These are phyloP conservation scores for Nesometra sesokonis DNA, from an alignment of 35 echinoderm and acorn worm species.

Conservation along the genomic window DNA sequence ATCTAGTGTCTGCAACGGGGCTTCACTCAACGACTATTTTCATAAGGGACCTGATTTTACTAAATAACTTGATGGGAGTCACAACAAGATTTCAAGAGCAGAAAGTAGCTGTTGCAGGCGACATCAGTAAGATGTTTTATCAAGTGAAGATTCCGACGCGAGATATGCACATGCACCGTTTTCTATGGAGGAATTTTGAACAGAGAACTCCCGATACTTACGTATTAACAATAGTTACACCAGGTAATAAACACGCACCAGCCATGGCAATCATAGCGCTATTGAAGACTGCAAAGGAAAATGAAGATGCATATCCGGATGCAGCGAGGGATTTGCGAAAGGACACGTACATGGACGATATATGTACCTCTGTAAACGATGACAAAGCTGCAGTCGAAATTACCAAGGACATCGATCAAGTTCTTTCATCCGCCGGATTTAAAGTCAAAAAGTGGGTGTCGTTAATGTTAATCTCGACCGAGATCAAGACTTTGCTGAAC, in stretches of 20 bases:
- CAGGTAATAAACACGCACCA: conserved; percentile 17
- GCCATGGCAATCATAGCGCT: conserved; percentile 30
- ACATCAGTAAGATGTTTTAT: background rate
- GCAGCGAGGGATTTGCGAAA: background rate
- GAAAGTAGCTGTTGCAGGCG: background rate
- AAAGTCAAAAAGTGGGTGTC: conserved; percentile 39
- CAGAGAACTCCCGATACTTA: background rate
- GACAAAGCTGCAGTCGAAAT: background rate
- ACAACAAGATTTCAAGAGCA: background rate
- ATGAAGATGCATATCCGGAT: background rate
- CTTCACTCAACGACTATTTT: background rate
- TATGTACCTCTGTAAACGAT: conserved; percentile 17
- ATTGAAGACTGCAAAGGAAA: conserved; percentile 14
- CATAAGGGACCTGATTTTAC: background rate
- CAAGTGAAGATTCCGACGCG: background rate
- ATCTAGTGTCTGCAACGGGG: background rate
- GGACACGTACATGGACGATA: conserved; percentile 32
- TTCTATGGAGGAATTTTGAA: background rate
- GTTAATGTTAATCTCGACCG: background rate
- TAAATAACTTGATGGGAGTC: background rate
- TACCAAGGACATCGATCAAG: background rate
- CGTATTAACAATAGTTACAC: conserved; percentile 12
- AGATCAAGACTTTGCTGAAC: background rate
- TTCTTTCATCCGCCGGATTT: background rate
- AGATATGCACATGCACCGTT: background rate